These are phyloP conservation scores for Opisthograptis luteolata DNA, from an alignment of 2,888 invertebrate genomes.

Conservation along the genomic window DNA sequence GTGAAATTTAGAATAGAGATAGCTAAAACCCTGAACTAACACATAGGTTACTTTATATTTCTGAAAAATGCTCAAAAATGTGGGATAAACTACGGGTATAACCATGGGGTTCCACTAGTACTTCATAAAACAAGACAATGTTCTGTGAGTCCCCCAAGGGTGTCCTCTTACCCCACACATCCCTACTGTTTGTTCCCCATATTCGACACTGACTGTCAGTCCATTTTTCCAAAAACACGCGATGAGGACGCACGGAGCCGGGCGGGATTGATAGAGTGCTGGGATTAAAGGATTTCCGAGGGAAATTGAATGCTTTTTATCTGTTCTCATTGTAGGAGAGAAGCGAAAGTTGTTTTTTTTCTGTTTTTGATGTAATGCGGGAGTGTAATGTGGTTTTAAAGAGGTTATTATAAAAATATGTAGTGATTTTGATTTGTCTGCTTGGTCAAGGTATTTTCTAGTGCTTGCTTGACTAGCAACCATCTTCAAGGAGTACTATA, in stretches of 20 bases:
- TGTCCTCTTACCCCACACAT: not conserved
- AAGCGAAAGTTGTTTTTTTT: constrained; percentile 21
- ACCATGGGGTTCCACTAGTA: too few species aligned
- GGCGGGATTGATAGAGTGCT: constrained; percentile 44
- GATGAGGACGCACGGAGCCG: constrained; percentile 10
- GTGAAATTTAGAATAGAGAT: too few species aligned
- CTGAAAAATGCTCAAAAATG: too few species aligned
- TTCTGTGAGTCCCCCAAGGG: not conserved
- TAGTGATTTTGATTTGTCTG: too few species aligned
- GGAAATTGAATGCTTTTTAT: constrained; percentile 49
- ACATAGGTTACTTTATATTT: too few species aligned
- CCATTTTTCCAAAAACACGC: constrained; percentile 38
- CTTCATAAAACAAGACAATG: constrained; percentile 17
- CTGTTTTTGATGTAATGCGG: constrained; percentile 3
- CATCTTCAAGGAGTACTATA: too few species aligned
- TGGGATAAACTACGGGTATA: too few species aligned
- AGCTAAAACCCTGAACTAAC: too few species aligned
- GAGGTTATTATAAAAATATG: too few species aligned
- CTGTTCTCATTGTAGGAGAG: constrained; percentile 29
- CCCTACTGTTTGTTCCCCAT: constrained; percentile 1
- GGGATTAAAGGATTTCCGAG: constrained; percentile 41
- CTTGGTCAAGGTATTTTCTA: too few species aligned
- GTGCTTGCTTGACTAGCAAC: too few species aligned
- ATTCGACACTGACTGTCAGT: constrained; percentile 26
- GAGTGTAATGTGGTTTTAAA: too few species aligned